Conservation (phyloP, 2,888 invertebrate genomes). For the Timandra comae region DNA sequence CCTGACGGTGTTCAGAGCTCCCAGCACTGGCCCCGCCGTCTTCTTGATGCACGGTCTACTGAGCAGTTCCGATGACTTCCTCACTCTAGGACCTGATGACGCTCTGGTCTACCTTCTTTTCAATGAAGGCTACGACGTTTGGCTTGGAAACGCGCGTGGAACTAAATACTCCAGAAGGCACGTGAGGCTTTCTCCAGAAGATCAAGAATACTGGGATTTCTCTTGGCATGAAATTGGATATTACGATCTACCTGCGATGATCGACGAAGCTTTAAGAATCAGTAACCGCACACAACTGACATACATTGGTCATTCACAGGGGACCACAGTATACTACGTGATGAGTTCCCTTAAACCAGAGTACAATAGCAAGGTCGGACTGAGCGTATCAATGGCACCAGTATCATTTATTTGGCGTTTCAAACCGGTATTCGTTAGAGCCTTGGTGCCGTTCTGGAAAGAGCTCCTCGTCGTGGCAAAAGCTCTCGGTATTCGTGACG, state of each 20-base stretch:
- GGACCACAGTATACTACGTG: slow-evolving; percentile 1
- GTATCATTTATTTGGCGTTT: not conserved
- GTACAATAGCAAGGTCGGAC: slow-evolving; percentile 2
- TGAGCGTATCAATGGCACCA: slow-evolving; percentile 4
- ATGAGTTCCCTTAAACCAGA: not conserved
- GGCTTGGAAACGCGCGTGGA: slow-evolving; percentile 4
- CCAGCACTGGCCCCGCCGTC: not conserved
- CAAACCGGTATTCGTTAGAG: not conserved
- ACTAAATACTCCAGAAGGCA: slow-evolving; percentile 3
- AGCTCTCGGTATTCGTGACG: not conserved
- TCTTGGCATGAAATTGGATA: slow-evolving; percentile 84
- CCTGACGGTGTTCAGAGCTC: slow-evolving; percentile 1
- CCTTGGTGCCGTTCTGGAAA: not conserved
- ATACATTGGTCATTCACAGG: slow-evolving; percentile 4
- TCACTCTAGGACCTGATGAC: not conserved
- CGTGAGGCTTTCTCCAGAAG: slow-evolving; percentile 6
- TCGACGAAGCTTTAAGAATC: not conserved
- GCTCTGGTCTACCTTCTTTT: slow-evolving; percentile 3
- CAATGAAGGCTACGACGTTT: slow-evolving; percentile 3
- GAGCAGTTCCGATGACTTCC: slow-evolving; percentile 1
- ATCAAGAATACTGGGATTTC: slow-evolving; percentile 38
- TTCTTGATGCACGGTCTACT: slow-evolving; percentile 4
- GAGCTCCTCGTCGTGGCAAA: not conserved
- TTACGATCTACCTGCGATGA: slow-evolving; percentile 81
- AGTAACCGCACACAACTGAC: slow-evolving; percentile 1